Evolutionary conservation across 2,888 invertebrate species (phyloP).

Genomic region (Phortica okadai): DNA sequence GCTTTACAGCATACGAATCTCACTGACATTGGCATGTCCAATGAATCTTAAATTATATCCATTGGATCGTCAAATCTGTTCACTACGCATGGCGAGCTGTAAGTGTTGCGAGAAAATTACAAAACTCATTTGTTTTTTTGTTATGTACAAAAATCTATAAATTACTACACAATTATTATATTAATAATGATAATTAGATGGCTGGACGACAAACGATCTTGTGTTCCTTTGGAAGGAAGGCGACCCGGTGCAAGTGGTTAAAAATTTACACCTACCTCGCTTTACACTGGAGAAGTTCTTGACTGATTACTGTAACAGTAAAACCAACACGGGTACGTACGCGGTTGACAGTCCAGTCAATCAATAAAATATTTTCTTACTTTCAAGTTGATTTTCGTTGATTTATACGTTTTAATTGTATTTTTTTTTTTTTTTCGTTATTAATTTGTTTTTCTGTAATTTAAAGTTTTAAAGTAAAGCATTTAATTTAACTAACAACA

Average conservation of each 20-base stretch:
- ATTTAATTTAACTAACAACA: constrained; percentile 5
- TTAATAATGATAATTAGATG: constrained; percentile 81
- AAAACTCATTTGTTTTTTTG: neutral
- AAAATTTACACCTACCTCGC: constrained; percentile 94
- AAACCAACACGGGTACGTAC: constrained; percentile 93
- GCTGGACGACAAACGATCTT: constrained; percentile 97
- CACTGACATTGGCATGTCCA: constrained; percentile 95
- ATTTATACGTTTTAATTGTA: constrained; percentile 1
- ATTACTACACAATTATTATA: neutral
- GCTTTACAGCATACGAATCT: constrained; percentile 97
- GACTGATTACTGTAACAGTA: constrained; percentile 97
- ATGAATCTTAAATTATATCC: constrained; percentile 99
- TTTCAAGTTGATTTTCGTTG: constrained; percentile 1
- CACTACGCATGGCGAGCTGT: constrained; percentile 97
- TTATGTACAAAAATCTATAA: neutral
- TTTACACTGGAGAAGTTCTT: constrained; percentile 96
- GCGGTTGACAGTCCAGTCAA: neutral
- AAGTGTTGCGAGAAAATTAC: constrained; percentile 78
- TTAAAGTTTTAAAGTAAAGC: neutral
- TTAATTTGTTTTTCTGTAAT: constrained; percentile 7
- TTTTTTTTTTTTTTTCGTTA: constrained; percentile 8
- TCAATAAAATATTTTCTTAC: neutral
- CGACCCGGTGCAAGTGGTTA: constrained; percentile 96
- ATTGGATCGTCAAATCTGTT: constrained; percentile 95
- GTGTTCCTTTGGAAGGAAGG: constrained; percentile 97